phyloP scores from a whole-genome alignment of 2,113 vertebrate species.

The Sclerurus mexicanus region DNA sequence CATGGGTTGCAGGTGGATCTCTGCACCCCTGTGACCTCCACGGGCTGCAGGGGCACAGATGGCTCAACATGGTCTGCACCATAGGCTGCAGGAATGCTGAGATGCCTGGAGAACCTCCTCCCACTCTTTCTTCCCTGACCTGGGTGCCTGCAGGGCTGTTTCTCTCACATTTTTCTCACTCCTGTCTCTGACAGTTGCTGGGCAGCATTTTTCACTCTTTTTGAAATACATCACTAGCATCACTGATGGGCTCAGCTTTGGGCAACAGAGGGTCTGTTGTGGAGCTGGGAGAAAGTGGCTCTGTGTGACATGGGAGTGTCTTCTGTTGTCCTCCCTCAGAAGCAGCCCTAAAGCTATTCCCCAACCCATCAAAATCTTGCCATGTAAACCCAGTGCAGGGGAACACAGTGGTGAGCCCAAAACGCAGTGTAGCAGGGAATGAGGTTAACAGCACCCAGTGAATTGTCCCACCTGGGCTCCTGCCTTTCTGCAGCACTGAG shows the following conservation, averaged over 20 bases:
- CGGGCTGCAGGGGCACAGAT: background rate
- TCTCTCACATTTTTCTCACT: background rate
- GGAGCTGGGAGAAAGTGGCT: background rate
- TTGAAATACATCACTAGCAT: background rate
- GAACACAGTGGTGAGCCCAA: background rate
- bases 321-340: background rate
- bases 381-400: background rate
- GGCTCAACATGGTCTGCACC: background rate
- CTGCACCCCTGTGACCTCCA: background rate
- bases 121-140: background rate
- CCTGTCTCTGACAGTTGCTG: background rate
- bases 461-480: background rate
- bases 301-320: rapidly evolving
- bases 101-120: background rate
- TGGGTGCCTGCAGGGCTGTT: background rate
- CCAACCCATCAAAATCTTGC: background rate
- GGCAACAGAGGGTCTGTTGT: background rate
- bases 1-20: background rate
- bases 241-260: background rate
- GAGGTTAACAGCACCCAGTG: background rate
- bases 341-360: background rate
- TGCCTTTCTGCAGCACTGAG: background rate
- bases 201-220: background rate
- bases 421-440: background rate
- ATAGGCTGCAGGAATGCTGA: background rate